phyloP scores from a whole-genome alignment of 2,888 invertebrate genomes.

The Bruchidius siliquastri region DNA sequence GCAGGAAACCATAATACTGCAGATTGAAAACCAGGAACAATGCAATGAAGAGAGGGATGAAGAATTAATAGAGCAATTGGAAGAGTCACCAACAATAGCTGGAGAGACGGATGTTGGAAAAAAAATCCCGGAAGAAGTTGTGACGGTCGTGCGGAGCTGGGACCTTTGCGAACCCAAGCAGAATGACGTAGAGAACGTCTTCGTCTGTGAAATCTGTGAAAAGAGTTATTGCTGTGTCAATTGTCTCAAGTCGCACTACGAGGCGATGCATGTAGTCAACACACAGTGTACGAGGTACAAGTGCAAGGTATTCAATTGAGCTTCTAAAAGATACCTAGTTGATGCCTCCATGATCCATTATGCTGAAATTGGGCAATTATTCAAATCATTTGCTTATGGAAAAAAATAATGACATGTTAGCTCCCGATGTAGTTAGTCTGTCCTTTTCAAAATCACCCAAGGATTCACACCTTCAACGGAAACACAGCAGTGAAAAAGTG shows the following conservation, averaged over 20 bases:
- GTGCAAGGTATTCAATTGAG: constrained; percentile 16
- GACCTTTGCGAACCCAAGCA: constrained; percentile 9
- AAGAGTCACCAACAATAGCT: background rate
- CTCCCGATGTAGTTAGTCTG: too few species aligned
- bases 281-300: constrained; percentile 22
- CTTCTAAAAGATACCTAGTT: background rate
- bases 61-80: background rate
- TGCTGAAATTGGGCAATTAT: too few species aligned
- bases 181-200: constrained; percentile 8
- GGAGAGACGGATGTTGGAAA: background rate
- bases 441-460: too few species aligned
- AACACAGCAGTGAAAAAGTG: too few species aligned
- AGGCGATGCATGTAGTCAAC: constrained; percentile 24
- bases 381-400: too few species aligned
- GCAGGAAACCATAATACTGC: constrained; percentile 22
- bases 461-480: too few species aligned
- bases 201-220: constrained; percentile 17
- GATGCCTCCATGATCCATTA: background rate
- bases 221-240: constrained; percentile 24
- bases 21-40: constrained; percentile 18
- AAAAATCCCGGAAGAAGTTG: constrained; percentile 6
- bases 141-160: constrained; percentile 4
- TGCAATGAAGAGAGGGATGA: background rate
- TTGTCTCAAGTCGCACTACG: constrained; percentile 30
- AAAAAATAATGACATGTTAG: too few species aligned